Conservation (phyloP, 2,113 vertebrate genomes). For the Eptesicus fuscus region DNA sequence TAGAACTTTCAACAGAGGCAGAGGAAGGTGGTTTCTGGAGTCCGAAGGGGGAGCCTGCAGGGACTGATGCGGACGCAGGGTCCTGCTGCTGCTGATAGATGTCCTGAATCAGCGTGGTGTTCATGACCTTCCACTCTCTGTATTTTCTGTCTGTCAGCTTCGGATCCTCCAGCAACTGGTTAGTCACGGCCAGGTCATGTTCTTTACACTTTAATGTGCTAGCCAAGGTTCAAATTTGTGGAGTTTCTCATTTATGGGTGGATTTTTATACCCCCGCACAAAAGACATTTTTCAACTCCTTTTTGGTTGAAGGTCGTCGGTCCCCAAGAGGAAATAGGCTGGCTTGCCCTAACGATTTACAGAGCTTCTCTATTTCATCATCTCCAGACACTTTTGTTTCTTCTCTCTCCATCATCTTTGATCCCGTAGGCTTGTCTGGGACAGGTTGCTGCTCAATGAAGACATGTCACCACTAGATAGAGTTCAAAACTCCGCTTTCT, state of each 20-base stretch:
- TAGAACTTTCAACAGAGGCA: conserved; percentile 67
- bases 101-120: conserved; percentile 89
- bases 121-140: conserved; percentile 92
- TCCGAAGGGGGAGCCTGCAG: conserved; percentile 62
- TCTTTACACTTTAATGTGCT: conserved; percentile 98
- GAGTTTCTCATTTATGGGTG: conserved; percentile 92
- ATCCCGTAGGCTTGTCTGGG: conserved; percentile 50
- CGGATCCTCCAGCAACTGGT: conserved; percentile 89
- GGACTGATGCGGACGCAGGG: conserved; percentile 60
- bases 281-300: conserved; percentile 95
- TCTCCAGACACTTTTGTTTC: conserved; percentile 78
- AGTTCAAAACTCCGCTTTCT: conserved; percentile 58
- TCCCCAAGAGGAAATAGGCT: conserved; percentile 94
- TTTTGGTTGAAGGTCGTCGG: conserved; percentile 92
- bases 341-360: conserved; percentile 93
- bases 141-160: conserved; percentile 89
- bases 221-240: conserved; percentile 92
- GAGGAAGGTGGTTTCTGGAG: conserved; percentile 54
- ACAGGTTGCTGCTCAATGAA: conserved; percentile 52
- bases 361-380: conserved; percentile 96
- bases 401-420: conserved; percentile 71
- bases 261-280: conserved; percentile 94
- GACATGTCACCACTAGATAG: conserved; percentile 60
- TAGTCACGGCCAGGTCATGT: conserved; percentile 90
- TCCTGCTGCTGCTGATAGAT: conserved; percentile 79